phyloP scores from a whole-genome alignment of 2,888 invertebrate genomes.

The Drosophila siamana region DNA sequence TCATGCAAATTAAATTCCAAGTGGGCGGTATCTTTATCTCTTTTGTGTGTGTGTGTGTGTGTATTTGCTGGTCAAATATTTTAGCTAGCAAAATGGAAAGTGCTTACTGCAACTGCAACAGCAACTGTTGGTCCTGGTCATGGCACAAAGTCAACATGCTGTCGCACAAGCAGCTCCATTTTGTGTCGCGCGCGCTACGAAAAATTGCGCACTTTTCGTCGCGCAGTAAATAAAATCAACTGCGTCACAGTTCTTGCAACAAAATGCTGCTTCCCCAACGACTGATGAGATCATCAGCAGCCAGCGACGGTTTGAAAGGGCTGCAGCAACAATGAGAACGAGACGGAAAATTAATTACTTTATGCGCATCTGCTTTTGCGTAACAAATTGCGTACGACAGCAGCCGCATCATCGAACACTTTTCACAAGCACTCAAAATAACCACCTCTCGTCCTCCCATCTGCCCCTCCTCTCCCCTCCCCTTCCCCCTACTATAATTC shows the following conservation, averaged over 20 bases:
- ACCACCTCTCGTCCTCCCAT: not conserved
- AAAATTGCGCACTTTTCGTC: slow-evolving; percentile 49
- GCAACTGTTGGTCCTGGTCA: not conserved
- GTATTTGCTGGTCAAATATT: slow-evolving; percentile 56
- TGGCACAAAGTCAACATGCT: slow-evolving; percentile 47
- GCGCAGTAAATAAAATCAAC: slow-evolving; percentile 44
- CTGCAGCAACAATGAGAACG: not conserved
- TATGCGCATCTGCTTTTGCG: slow-evolving; percentile 70
- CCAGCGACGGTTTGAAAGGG: not conserved
- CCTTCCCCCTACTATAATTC: not conserved
- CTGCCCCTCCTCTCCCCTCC: not conserved
- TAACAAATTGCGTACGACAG: slow-evolving; percentile 62
- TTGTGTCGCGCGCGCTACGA: slow-evolving; percentile 12
- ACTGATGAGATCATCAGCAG: slow-evolving; percentile 36
- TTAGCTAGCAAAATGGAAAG: slow-evolving; percentile 59
- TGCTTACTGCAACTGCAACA: slow-evolving; percentile 28
- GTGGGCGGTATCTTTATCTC: slow-evolving; percentile 32
- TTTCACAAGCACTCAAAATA: slow-evolving; percentile 39
- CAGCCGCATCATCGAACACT: slow-evolving; percentile 41
- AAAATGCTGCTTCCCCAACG: slow-evolving; percentile 18
- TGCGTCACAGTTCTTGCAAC: slow-evolving; percentile 52
- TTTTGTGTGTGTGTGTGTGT: slow-evolving; percentile 14
- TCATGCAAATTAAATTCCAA: slow-evolving; percentile 74
- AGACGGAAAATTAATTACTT: slow-evolving; percentile 70
- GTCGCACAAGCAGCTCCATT: slow-evolving; percentile 25